Evolutionary conservation across 2,113 vertebrate genomes (phyloP).

Genomic region (Eulemur rufifrons): DNA sequence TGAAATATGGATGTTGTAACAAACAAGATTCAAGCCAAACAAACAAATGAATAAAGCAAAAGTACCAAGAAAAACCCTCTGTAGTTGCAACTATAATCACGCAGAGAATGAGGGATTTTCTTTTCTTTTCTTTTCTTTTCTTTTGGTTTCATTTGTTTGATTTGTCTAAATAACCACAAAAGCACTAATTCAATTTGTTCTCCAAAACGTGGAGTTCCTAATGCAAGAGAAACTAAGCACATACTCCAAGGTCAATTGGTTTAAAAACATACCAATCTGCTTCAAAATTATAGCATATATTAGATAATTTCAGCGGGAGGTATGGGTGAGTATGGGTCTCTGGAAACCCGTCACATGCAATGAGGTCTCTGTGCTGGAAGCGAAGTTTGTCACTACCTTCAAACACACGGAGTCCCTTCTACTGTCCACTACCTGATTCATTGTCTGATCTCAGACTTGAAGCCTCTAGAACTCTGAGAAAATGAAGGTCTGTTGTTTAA

Average conservation of each 20-base stretch:
- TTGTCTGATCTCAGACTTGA: not conserved
- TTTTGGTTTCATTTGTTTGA: not conserved
- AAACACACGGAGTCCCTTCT: not conserved
- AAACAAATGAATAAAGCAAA: not conserved
- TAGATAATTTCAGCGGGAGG: not conserved
- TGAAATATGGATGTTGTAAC: not conserved
- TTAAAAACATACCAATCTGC: not conserved
- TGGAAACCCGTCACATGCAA: fast-evolving
- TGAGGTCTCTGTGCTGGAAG: not conserved
- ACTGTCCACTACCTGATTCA: not conserved
- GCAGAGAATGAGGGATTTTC: not conserved
- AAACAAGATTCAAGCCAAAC: not conserved
- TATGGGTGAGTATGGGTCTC: not conserved
- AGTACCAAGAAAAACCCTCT: not conserved
- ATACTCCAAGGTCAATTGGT: not conserved
- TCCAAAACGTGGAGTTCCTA: not conserved
- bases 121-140: no score
- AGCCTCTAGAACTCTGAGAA: not conserved
- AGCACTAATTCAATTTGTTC: not conserved
- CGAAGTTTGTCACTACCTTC: not conserved
- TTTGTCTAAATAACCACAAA: not conserved
- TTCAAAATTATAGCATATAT: not conserved
- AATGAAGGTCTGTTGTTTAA: not conserved
- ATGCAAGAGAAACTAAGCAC: not conserved
- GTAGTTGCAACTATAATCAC: not conserved